These are phyloP conservation scores for Colletes latitarsis DNA, from an alignment of 1,140 invertebrate genomes.

Conservation along the genomic window DNA sequence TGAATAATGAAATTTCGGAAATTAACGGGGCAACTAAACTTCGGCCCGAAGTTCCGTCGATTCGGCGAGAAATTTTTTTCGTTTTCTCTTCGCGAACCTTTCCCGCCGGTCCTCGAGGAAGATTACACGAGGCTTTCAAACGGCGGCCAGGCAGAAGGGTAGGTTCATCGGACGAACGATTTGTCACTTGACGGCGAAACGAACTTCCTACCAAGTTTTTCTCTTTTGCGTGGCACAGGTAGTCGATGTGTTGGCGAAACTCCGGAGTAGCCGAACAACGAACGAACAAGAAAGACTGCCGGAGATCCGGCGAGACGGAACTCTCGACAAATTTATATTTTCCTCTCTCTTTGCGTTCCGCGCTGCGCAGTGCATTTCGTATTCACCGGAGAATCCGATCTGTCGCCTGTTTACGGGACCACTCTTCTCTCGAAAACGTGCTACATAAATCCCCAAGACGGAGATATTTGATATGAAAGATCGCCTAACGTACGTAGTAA, in stretches of 20 bases:
- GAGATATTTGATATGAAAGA: background rate
- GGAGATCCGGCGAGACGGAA: conserved; percentile 16
- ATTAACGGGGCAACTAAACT: conserved; percentile 7
- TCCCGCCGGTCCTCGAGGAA: background rate
- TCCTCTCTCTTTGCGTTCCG: background rate
- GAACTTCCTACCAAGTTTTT: conserved; percentile 44
- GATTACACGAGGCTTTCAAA: background rate
- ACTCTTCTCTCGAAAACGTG: background rate
- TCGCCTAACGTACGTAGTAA: too few relatives aligned
- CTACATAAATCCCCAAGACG: background rate
- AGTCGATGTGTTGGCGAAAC: conserved; percentile 8
- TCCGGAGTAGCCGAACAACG: background rate
- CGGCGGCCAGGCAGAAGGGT: background rate
- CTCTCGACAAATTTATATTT: conserved; percentile 54
- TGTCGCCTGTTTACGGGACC: conserved; percentile 28
- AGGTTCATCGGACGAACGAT: conserved; percentile 45
- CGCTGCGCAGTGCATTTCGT: conserved; percentile 19
- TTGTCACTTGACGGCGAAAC: conserved; percentile 52
- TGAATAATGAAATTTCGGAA: conserved; percentile 1
- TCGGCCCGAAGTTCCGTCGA: background rate
- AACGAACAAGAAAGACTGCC: conserved; percentile 9
- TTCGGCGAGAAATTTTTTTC: conserved; percentile 5
- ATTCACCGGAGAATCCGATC: background rate
- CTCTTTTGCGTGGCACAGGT: conserved; percentile 8
- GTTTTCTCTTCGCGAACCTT: background rate